Percentiles rank a stretch among this genome's conserved stretches.
These are phyloP conservation scores for Pardosa pseudoannulata DNA, from an alignment of 2,888 invertebrate species.

Conservation along the genomic window DNA sequence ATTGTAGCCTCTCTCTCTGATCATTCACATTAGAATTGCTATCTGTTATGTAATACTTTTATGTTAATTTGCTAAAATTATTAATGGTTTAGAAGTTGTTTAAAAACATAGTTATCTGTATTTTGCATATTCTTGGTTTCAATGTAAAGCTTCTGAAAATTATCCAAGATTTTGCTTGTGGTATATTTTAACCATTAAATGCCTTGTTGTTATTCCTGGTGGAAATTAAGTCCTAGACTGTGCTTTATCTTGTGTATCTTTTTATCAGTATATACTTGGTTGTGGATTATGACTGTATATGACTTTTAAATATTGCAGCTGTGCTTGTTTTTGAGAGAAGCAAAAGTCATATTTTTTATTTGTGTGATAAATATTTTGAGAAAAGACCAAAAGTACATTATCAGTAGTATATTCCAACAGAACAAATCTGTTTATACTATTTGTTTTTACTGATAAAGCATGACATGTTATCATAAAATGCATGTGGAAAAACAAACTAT, in stretches of 20 bases:
- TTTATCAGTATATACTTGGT: background rate
- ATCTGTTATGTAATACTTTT: too few species aligned
- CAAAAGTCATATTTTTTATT: background rate
- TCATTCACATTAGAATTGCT: too few species aligned
- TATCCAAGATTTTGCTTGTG: constrained; percentile 83
- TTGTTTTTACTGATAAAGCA: background rate
- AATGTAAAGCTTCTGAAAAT: constrained; percentile 82
- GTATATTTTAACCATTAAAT: constrained; percentile 75
- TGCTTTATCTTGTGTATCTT: constrained; percentile 4
- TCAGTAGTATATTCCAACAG: background rate
- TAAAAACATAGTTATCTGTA: too few species aligned
- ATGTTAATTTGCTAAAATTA: background rate
- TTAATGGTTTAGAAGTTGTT: background rate
- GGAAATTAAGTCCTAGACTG: background rate
- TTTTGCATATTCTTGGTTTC: constrained; percentile 79
- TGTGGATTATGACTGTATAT: background rate
- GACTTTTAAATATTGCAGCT: background rate
- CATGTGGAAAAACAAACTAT: too few species aligned
- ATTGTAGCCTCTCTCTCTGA: constrained; percentile 67
- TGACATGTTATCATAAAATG: too few species aligned
- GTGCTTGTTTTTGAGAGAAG: background rate
- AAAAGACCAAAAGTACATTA: background rate
- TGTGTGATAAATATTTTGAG: constrained; percentile 11
- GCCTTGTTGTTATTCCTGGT: constrained; percentile 11
- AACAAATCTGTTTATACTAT: constrained; percentile 5